These are phyloP conservation scores for Meloidogyne floridensis DNA, from an alignment of 1,140 invertebrate genomes.

Conservation along the genomic window DNA sequence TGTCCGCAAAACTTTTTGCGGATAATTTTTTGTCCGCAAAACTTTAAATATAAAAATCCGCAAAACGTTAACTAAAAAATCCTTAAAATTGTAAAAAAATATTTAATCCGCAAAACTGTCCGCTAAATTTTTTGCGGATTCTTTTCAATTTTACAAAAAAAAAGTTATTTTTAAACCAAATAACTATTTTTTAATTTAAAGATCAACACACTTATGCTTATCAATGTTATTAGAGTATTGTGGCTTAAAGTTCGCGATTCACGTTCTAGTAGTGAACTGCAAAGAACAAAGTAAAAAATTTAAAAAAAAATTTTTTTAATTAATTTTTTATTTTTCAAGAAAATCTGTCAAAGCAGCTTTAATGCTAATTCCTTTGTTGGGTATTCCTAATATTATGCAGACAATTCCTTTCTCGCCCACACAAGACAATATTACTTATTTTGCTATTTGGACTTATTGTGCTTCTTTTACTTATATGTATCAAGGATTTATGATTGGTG, in stretches of 20 bases:
- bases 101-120: too few species aligned
- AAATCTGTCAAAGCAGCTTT: conserved; percentile 65
- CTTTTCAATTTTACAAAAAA: too few species aligned
- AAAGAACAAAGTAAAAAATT: conserved; percentile 61
- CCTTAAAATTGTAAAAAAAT: too few species aligned
- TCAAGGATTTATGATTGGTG: conserved; percentile 62
- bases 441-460: conserved; percentile 65
- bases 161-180: neutral
- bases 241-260: conserved; percentile 63
- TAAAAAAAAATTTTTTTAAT: conserved; percentile 29
- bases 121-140: too few species aligned
- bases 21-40: too few species aligned
- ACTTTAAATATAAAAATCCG: too few species aligned
- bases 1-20: too few species aligned
- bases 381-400: conserved; percentile 66
- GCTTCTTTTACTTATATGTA: conserved; percentile 66
- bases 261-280: conserved; percentile 54
- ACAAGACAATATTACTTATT: conserved; percentile 65
- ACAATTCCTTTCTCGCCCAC: conserved; percentile 65
- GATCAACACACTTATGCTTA: conserved; percentile 4
- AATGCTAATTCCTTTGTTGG: conserved; percentile 64
- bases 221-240: conserved; percentile 62
- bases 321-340: conserved; percentile 36
- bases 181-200: neutral
- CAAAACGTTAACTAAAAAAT: too few species aligned